These are phyloP conservation scores for Galago senegalensis DNA, from an alignment of 2,797 vertebrate genomes.

Conservation along the genomic window DNA sequence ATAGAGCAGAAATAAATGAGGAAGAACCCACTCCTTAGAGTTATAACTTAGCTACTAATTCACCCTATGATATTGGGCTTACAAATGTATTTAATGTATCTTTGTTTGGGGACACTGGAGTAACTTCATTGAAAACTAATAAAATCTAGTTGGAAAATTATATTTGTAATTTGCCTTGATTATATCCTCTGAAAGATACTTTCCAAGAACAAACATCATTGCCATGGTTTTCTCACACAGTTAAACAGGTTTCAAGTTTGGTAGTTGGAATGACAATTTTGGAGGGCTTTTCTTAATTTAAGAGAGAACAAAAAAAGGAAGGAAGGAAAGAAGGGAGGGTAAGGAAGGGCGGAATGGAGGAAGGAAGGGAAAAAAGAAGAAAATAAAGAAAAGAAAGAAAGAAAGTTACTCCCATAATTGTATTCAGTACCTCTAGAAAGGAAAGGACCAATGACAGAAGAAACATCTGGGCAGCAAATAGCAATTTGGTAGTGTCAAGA, in stretches of 20 bases:
- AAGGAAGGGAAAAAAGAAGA: no score
- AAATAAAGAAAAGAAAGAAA: background rate
- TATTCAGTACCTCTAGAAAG: conserved; percentile 21
- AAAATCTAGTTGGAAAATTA: background rate
- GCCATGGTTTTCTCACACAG: background rate
- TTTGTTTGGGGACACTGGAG: conserved; percentile 20
- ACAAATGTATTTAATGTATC: background rate
- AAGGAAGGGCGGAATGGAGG: no score
- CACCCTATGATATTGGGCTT: background rate
- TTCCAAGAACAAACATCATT: conserved; percentile 10
- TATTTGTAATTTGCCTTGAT: conserved; percentile 28
- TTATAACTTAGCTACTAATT: background rate
- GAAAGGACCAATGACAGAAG: background rate
- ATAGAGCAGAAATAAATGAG: background rate
- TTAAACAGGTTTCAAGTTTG: conserved; percentile 13
- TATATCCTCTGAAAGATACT: conserved; percentile 18
- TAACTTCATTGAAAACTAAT: conserved; percentile 31
- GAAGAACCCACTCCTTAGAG: background rate
- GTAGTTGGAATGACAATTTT: conserved; percentile 20
- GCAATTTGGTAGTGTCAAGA: conserved; percentile 16
- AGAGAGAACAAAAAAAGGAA: background rate
- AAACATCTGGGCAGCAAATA: background rate
- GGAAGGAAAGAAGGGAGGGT: no score
- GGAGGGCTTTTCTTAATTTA: background rate
- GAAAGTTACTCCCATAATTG: background rate